These are phyloP conservation scores for Baronia brevicornis DNA, from an alignment of 2,888 invertebrate genomes.

Conservation along the genomic window DNA sequence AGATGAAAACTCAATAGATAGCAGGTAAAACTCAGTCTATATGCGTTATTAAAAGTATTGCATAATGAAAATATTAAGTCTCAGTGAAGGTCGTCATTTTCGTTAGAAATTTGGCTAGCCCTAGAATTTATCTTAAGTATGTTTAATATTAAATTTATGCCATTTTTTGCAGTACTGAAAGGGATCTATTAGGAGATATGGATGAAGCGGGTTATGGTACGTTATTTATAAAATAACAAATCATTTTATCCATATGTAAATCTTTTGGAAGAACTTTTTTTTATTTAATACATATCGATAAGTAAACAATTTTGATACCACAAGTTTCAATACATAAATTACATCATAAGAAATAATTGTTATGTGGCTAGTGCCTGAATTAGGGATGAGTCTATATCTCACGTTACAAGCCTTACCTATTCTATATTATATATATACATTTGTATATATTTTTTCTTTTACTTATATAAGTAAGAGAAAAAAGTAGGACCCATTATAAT, in stretches of 20 bases:
- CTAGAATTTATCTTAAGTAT: slow-evolving; percentile 19
- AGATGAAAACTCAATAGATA: slow-evolving; percentile 76
- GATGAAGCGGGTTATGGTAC: slow-evolving; percentile 61
- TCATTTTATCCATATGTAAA: background rate
- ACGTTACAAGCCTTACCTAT: too few relatives aligned
- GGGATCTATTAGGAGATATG: slow-evolving; percentile 63
- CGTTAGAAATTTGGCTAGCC: slow-evolving; percentile 56
- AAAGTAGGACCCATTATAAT: too few relatives aligned
- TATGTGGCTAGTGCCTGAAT: too few relatives aligned
- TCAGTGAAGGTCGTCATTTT: slow-evolving; percentile 59
- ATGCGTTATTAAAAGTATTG: slow-evolving; percentile 34
- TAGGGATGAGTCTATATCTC: too few relatives aligned
- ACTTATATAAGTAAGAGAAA: too few relatives aligned
- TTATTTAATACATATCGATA: too few relatives aligned
- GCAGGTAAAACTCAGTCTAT: slow-evolving; percentile 70
- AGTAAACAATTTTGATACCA: too few relatives aligned
- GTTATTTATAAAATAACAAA: slow-evolving; percentile 20
- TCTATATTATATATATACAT: too few relatives aligned
- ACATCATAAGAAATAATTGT: too few relatives aligned
- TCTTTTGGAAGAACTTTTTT: too few relatives aligned
- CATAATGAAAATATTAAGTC: slow-evolving; percentile 48
- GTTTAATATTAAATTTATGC: slow-evolving; percentile 6
- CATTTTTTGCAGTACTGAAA: slow-evolving; percentile 62
- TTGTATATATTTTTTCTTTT: too few relatives aligned
- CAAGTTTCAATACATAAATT: too few relatives aligned